Evolutionary conservation across 2,797 vertebrate species (phyloP).

Genomic region (Mastacembelus armatus): DNA sequence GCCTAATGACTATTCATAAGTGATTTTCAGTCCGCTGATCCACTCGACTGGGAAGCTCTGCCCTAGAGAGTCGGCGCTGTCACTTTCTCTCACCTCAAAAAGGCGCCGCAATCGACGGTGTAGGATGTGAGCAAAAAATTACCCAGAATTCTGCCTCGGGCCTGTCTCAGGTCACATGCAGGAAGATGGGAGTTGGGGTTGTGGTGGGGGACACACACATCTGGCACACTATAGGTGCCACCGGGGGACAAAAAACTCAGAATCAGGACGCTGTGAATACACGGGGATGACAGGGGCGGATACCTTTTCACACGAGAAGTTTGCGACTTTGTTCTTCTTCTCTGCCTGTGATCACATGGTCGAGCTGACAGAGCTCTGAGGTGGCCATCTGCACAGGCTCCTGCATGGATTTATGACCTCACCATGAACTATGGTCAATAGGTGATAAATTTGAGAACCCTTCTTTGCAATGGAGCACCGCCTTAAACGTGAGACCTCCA

Average conservation of each 20-base stretch:
- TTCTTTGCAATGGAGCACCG: slow-evolving; percentile 44
- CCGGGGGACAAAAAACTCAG: slow-evolving; percentile 88
- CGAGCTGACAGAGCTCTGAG: slow-evolving; percentile 50
- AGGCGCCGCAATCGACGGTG: slow-evolving; percentile 92
- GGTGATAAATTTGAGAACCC: slow-evolving; percentile 72
- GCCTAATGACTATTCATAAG: slow-evolving; percentile 99
- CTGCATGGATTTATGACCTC: slow-evolving; percentile 87
- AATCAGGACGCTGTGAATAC: slow-evolving; percentile 91
- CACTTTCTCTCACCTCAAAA: slow-evolving; percentile 99
- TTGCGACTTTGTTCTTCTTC: slow-evolving; percentile 58
- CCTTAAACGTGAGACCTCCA: slow-evolving; percentile 63
- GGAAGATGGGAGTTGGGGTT: slow-evolving; percentile 77
- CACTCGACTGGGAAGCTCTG: slow-evolving; percentile 99
- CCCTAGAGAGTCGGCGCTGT: slow-evolving; percentile 98
- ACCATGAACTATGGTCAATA: slow-evolving; percentile 72
- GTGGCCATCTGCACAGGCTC: slow-evolving; percentile 65
- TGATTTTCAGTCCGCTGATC: slow-evolving; percentile 96
- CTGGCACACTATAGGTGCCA: slow-evolving; percentile 96
- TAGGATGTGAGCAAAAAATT: slow-evolving; percentile 94
- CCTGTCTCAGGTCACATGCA: slow-evolving; percentile 94
- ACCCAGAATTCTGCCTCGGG: slow-evolving; percentile 90
- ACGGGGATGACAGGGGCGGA: slow-evolving; percentile 81
- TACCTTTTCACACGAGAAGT: slow-evolving; percentile 71
- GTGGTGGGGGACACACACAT: slow-evolving; percentile 87
- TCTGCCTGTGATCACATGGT: slow-evolving; percentile 53